Base-by-base conservation (phyloP, 92 coral and sea anemone species). In the Palythoa grandis region DNA sequence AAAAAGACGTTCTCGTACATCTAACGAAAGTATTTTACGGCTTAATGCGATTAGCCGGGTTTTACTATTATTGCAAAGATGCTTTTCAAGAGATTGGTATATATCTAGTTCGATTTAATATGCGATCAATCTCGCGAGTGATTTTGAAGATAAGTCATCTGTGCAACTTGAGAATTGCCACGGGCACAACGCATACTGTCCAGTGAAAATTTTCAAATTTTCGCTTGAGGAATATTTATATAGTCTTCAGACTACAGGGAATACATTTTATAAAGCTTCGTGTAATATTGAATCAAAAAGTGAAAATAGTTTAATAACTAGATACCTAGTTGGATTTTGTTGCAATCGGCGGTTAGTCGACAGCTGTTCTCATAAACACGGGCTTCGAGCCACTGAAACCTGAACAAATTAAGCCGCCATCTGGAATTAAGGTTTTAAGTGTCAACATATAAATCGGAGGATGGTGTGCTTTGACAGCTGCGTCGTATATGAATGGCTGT, bases 301-400 rank as follows among this genome's bases (percentile, higher is more conserved):
- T 3, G 57, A 80, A 66, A 65, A 47, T 19, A 58, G 74, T 35
- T 6, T 16, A 43, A 68, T 48, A 80, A n/a, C 72, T 66, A 35
- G 39, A 20, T 80, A 13, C 56, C 35, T 47, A 60, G 47, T 39
- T 52, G 20, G 24, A 65, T 29, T 65, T 80, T 47, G 23, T 80
- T 67, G 35, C 35, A 29, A 29, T 29, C 35, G 61, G 60, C 60
- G 52, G 61, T 23, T 19, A 22, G 57, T 1, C 52, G 22, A 80
- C 85, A 80, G 85, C 85, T 80, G 85, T 80, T 54, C 17, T n/a
- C 48, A 8, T 29, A 76, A 76, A 22, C 67, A 50, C 39, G 22
- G 8, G 65, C 65, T n/a, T 50, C 20, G 38, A 47, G 12, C 54
- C 39, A 69, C 35, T 40, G 23, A 50, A 53, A 54, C 11, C 50